Percentiles rank a stretch among this genome's conserved stretches.
Evolutionary conservation across 2,113 vertebrate species (phyloP).

Genomic region (Heptranchias perlo): DNA sequence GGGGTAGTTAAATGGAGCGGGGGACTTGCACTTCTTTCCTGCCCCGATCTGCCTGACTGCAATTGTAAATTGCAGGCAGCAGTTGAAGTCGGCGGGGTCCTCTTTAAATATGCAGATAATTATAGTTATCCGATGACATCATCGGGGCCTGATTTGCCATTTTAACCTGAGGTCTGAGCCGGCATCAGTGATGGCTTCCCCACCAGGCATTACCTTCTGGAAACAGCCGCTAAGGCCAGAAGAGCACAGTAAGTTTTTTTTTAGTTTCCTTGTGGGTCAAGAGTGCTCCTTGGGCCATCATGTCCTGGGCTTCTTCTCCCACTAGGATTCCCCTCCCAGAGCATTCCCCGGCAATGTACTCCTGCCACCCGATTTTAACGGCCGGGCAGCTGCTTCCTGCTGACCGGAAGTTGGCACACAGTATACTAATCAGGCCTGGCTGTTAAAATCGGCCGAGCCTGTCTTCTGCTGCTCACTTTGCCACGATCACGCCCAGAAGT

Average conservation of each 20-base stretch:
- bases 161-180: neutral
- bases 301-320: too few species aligned
- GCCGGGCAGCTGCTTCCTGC: neutral
- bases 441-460: too few species aligned
- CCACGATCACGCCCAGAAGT: neutral
- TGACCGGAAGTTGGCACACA: too few species aligned
- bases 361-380: neutral
- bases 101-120: too few species aligned
- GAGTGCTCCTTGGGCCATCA: too few species aligned
- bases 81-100: too few species aligned
- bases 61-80: neutral
- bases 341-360: too few species aligned
- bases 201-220: neutral
- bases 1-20: too few species aligned
- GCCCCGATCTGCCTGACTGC: neutral
- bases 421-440: too few species aligned
- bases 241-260: neutral
- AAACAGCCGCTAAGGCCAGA: neutral
- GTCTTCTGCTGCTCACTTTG: too few species aligned
- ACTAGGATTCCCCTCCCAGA: too few species aligned
- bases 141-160: neutral
- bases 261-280: neutral
- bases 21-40: neutral
- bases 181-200: neutral
- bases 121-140: too few species aligned